Evolutionary conservation across 2,113 vertebrate species (phyloP).

Genomic region (Equus quagga): DNA sequence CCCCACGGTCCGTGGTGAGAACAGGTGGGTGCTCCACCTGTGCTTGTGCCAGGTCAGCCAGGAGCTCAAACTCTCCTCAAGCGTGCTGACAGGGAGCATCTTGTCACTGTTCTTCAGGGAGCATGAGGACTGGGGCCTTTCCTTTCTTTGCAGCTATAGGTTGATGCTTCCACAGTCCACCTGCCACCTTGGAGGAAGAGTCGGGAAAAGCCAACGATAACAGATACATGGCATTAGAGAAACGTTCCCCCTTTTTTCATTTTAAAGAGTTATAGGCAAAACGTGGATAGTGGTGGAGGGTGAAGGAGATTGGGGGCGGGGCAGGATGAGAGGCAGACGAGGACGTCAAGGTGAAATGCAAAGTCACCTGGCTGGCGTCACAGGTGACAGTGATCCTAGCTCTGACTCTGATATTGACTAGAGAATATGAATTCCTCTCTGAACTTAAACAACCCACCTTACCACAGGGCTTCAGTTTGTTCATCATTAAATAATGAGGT

Average conservation of each 20-base stretch:
- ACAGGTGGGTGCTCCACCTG: not conserved
- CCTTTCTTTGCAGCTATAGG: not conserved
- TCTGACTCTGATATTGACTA: not conserved
- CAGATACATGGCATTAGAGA: not conserved
- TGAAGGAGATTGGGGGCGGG: not conserved
- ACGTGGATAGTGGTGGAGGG: not conserved
- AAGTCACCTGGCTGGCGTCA: not conserved
- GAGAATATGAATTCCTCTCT: not conserved
- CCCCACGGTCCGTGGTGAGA: not conserved
- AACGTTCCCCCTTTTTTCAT: not conserved
- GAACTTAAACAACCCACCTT: slow-evolving; percentile 23
- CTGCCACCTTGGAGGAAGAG: not conserved
- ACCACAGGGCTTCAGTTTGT: not conserved
- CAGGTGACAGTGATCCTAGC: not conserved
- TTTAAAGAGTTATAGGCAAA: not conserved
- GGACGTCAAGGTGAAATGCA: not conserved
- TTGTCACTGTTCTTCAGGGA: not conserved
- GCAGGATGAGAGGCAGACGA: not conserved
- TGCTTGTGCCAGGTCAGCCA: not conserved
- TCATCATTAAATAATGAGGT: slow-evolving; percentile 8
- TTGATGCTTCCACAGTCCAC: not conserved
- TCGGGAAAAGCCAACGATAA: not conserved
- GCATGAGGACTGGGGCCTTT: not conserved
- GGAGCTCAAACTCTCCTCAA: not conserved
- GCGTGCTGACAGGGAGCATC: not conserved